Evolutionary conservation across 2,888 invertebrate genomes (phyloP).

Genomic region (Hirtodrosophila alboralis): DNA sequence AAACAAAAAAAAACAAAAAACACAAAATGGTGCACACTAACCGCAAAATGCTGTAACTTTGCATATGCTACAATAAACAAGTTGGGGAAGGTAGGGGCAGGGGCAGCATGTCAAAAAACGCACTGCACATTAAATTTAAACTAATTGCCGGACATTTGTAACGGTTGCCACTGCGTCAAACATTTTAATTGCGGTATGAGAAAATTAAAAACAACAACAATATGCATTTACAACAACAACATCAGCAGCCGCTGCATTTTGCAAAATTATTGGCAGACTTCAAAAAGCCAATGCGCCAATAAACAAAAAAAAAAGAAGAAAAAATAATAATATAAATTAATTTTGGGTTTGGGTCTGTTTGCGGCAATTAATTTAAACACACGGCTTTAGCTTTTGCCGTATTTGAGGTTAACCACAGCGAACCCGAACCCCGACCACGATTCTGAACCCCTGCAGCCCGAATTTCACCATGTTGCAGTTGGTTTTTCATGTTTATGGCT

Average conservation of each 20-base stretch:
- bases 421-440: no score
- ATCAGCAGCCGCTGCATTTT: slow-evolving; percentile 51
- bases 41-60: slow-evolving; percentile 53
- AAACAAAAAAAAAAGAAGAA: slow-evolving; percentile 44
- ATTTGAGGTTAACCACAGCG: slow-evolving; percentile 76
- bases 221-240: slow-evolving; percentile 14
- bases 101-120: slow-evolving; percentile 26
- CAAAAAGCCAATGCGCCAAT: slow-evolving; percentile 61
- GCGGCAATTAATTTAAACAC: slow-evolving; percentile 80
- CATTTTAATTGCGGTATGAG: slow-evolving; percentile 67
- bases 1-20: no score
- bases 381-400: slow-evolving; percentile 74
- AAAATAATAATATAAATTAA: slow-evolving; percentile 52
- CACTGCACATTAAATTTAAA: slow-evolving; percentile 68
- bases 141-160: slow-evolving; percentile 76
- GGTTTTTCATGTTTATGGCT: slow-evolving; percentile 38
- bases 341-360: slow-evolving; percentile 56
- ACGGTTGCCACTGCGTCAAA: slow-evolving; percentile 70
- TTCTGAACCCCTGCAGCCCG: slow-evolving; percentile 2
- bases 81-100: no score
- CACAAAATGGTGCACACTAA: slow-evolving; percentile 24
- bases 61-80: background rate
- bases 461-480: background rate
- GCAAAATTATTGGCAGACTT: slow-evolving; percentile 70
- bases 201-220: slow-evolving; percentile 45